A percentile compares a stretch with the other conserved stretches of the same genome.
These are phyloP conservation scores for Altica lythri DNA, from an alignment of 2,888 invertebrate genomes.

Conservation along the genomic window DNA sequence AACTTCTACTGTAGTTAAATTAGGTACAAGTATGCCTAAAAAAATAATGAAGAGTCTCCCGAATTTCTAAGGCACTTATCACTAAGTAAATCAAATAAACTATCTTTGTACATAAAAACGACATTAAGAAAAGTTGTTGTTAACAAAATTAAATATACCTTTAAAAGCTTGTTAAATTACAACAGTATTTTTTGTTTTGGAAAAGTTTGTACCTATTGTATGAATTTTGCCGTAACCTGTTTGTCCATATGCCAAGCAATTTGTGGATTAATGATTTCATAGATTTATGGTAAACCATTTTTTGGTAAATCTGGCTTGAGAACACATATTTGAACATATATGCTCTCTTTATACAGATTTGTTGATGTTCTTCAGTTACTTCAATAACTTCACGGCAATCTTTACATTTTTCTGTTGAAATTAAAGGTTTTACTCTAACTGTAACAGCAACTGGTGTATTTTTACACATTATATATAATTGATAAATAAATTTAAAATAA, in stretches of 20 bases:
- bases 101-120: slow-evolving; percentile 90
- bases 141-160: slow-evolving; percentile 70
- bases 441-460: slow-evolving; percentile 72
- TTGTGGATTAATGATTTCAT: slow-evolving; percentile 73
- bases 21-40: slow-evolving; percentile 65
- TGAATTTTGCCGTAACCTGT: slow-evolving; percentile 94
- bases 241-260: slow-evolving; percentile 92
- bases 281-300: slow-evolving; percentile 73
- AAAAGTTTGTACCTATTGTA: slow-evolving; percentile 87
- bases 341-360: slow-evolving; percentile 72
- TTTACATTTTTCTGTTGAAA: slow-evolving; percentile 70
- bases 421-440: slow-evolving; percentile 79
- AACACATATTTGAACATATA: slow-evolving; percentile 89
- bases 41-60: slow-evolving; percentile 68
- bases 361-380: slow-evolving; percentile 67
- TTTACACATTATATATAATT: slow-evolving; percentile 43
- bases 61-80: slow-evolving; percentile 72
- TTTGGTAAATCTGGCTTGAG: slow-evolving; percentile 69
- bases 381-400: slow-evolving; percentile 78
- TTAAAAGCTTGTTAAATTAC: slow-evolving; percentile 85
- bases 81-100: slow-evolving; percentile 81
- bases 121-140: slow-evolving; percentile 65
- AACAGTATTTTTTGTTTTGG: slow-evolving; percentile 70
- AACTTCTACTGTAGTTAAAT: slow-evolving; percentile 69
- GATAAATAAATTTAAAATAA: too few species aligned